phyloP scores from a whole-genome alignment of 2,888 invertebrate species.

The Pseudeuparius sepicola region DNA sequence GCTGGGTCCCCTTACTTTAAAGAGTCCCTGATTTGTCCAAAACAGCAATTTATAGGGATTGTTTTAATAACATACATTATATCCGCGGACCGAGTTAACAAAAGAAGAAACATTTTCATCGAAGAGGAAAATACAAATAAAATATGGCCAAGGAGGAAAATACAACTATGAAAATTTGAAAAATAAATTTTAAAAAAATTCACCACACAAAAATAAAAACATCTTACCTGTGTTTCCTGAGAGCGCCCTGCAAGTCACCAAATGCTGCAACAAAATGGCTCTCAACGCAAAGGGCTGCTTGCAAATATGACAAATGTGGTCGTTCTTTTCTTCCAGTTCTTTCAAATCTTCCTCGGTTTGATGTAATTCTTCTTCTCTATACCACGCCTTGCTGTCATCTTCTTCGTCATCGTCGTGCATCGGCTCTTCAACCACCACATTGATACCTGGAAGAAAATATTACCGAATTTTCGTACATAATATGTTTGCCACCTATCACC shows the following conservation, averaged over 20 bases:
- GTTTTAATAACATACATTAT: no score
- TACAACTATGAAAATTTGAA: no score
- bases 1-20: no score
- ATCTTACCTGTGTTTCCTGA: conserved; percentile 30
- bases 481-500: conserved; percentile 30
- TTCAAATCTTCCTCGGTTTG: conserved; percentile 40
- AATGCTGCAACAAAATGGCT: conserved; percentile 36
- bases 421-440: conserved; percentile 55
- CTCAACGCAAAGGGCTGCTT: conserved; percentile 37
- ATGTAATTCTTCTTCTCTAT: conserved; percentile 39
- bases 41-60: no score
- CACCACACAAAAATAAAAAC: no score
- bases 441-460: conserved; percentile 44
- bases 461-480: no score
- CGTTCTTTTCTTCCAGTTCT: conserved; percentile 37
- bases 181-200: no score
- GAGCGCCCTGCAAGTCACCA: conserved; percentile 34
- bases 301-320: conserved; percentile 37
- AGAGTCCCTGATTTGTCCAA: no score
- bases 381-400: conserved; percentile 36
- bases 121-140: no score
- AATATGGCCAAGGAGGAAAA: no score
- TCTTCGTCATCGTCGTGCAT: conserved; percentile 28
- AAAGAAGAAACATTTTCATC: no score
- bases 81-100: no score